phyloP scores from a whole-genome alignment of 2,888 invertebrate genomes.

The Polietes domitor region DNA sequence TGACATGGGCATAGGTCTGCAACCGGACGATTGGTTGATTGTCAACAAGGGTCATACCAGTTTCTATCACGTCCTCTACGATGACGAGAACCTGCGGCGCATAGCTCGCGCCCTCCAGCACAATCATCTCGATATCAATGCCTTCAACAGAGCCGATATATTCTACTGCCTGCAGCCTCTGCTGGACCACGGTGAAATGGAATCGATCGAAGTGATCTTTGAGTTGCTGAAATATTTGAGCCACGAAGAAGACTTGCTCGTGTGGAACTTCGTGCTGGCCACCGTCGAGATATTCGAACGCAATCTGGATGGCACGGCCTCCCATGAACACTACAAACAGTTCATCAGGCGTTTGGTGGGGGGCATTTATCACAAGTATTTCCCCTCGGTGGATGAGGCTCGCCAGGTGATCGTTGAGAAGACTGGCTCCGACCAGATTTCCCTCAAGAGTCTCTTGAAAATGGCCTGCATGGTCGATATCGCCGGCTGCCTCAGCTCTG shows the following conservation, averaged over 20 bases:
- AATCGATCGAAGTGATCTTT: conserved; percentile 82
- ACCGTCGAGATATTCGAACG: conserved; percentile 69
- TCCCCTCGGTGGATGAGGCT: conserved; percentile 39
- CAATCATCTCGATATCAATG: conserved; percentile 85
- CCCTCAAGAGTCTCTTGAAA: conserved; percentile 69
- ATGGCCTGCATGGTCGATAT: conserved; percentile 75
- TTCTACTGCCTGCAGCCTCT: conserved; percentile 87
- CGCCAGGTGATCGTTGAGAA: conserved; percentile 51
- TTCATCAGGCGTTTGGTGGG: conserved; percentile 73
- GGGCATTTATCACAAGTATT: conserved; percentile 71
- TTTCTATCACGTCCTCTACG: conserved; percentile 87
- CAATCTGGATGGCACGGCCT: conserved; percentile 72
- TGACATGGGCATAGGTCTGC: conserved; percentile 72
- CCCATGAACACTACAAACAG: conserved; percentile 71
- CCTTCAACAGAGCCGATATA: conserved; percentile 91
- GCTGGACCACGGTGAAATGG: conserved; percentile 84
- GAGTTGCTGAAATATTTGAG: conserved; percentile 83
- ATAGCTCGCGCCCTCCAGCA: conserved; percentile 85
- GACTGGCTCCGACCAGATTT: conserved; percentile 58
- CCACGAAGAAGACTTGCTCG: conserved; percentile 85
- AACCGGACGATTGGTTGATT: conserved; percentile 77
- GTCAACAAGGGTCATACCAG: conserved; percentile 79
- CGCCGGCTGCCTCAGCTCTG: conserved; percentile 74
- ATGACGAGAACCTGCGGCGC: conserved; percentile 84
- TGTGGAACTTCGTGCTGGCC: conserved; percentile 84